phyloP scores from a whole-genome alignment of 1,140 invertebrate genomes.

The Drosophila pachea region DNA sequence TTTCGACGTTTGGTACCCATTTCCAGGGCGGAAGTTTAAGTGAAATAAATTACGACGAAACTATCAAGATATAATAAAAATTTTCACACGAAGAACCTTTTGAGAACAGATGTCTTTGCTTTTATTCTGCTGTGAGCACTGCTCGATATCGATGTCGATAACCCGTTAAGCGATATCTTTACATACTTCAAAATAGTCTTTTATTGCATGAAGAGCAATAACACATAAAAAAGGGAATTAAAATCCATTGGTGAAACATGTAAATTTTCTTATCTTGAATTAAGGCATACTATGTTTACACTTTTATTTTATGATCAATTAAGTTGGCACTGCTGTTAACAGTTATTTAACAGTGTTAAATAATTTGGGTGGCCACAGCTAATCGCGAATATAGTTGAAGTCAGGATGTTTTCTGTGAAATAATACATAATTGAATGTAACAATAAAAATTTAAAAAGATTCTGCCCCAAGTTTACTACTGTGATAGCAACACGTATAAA shows the following conservation, averaged over 20 bases:
- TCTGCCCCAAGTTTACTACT: constrained; percentile 40
- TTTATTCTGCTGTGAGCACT: neutral
- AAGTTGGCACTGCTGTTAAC: neutral
- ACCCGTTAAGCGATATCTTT: too few species aligned
- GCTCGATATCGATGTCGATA: neutral
- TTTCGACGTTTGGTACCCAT: constrained; percentile 78
- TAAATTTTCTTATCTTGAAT: neutral
- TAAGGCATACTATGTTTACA: neutral
- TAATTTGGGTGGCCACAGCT: constrained; percentile 9
- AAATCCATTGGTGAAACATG: too few species aligned
- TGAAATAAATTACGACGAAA: neutral
- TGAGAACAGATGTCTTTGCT: constrained; percentile 39
- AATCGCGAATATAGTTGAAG: constrained; percentile 19
- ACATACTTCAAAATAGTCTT: too few species aligned
- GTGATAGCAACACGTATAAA: constrained; percentile 69
- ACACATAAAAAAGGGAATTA: too few species aligned
- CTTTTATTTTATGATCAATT: neutral
- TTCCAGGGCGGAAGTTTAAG: neutral
- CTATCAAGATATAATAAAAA: neutral
- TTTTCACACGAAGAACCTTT: constrained; percentile 43
- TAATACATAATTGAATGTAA: constrained; percentile 62
- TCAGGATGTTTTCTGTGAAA: constrained; percentile 38
- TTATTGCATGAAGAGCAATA: too few species aligned
- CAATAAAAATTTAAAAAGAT: constrained; percentile 23
- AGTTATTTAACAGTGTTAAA: constrained; percentile 9